Base-by-base conservation (phyloP, 2,888 invertebrate species). In the Drosophila melanosoma region DNA sequence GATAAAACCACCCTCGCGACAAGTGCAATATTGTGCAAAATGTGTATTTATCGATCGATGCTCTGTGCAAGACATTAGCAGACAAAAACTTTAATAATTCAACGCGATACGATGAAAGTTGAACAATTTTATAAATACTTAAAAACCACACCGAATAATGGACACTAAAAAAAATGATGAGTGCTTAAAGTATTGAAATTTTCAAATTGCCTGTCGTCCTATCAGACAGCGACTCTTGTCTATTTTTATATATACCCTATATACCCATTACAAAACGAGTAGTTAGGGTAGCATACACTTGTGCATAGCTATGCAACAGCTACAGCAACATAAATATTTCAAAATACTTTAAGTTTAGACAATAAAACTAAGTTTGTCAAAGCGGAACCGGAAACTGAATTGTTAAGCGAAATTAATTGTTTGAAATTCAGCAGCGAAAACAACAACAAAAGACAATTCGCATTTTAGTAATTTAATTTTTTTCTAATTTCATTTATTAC, bases 181-280 rank as follows among this genome's bases (percentile, higher is more conserved):
- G 67, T 65, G 48, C 66, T 64, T 68, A 64, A 67, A 66, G 62
- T 66, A 82, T 81, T 69, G 82, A 73, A 82, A 77, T 65, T 81
- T 67, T 51, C 40, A 58, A 72, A 63, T 67, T 58, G 23, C 52
- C 56, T 63, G 80, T 70, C 54, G 72, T 67, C 38, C 56, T 45
- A 61, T 77, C 57, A 32, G 48, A 68, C 62, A 49, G 53, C 11
- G 56, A 38, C 45, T 69, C 45, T 58, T 75, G 48, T 60, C 59
- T 62, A 53, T 58, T 63, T 40, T 20, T 48, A 15, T 48, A 29
- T 29, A 65, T 57, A 57, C 66, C 64, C 64, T 67, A n/a, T 67
- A n/a, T 32, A 32, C 1, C 2, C 1, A 11, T 17, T 15, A 3
- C 0, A 20, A 45, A 45, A 29, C 29, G 26, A 1, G 4, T 11